Base-by-base conservation (phyloP, 2,888 invertebrate species). In the Hanleya hanleyi region DNA sequence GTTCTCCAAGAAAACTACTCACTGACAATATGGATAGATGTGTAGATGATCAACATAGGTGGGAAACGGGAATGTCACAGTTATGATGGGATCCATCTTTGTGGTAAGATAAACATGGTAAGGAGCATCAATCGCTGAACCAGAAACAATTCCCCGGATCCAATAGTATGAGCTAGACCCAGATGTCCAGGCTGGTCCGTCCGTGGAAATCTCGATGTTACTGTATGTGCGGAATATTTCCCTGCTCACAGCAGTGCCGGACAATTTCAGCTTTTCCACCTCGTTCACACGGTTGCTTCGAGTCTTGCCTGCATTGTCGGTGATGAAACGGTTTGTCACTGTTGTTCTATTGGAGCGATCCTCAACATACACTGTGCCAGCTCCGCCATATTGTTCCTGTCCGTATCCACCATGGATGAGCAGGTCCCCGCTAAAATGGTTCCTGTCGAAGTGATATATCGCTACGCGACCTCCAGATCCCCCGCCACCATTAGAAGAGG, bases 391-490 rank as follows among this genome's bases (percentile, higher is more conserved):
- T 26, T 77, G 78, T 36, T 69, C 70, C 0, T 62, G 9, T 0
- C 82, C 83, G 18, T 70, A 66, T 0, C 84, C 86, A 36, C 86
- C 86, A 69, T 80, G 71, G 26, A 82, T 71, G 0, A 78, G 72
- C 51, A 78, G 77, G 1, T 81, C 74, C 15, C 86, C 86, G 32
- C 80, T 80, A 61, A 79, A 86, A 69, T 81, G 78, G 69, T 86
- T 80, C 37, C 77, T 61, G 26, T 77, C 77, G 1, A 51, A 75
- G 78, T 86, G 83, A 70, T 83, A 84, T 22, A 85, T 67, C 12
- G 86, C 84, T n/a, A 85, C 80, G 9, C 86, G 77, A 18, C 86
- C 86, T 51, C 86, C 86, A 32, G 72, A 81, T 12, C 86, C 86
- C 33, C 84, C 84, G 12, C 86, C 86, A 51, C 83, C 82, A 72